phyloP scores from a whole-genome alignment of 2,888 invertebrate species.

The Lasioglossum figueresi region DNA sequence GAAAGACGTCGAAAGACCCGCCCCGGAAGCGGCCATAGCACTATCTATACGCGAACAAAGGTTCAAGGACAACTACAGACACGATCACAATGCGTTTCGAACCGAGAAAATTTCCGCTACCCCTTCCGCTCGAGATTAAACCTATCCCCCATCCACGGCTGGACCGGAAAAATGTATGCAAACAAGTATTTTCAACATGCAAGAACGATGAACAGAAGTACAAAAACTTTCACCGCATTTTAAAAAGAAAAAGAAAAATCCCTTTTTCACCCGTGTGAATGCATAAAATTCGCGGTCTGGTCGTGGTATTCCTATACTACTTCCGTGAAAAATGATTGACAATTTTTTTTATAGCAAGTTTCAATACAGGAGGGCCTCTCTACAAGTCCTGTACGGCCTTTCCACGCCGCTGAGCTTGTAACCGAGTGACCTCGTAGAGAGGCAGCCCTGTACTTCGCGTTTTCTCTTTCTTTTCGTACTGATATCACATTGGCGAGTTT shows the following conservation, averaged over 20 bases:
- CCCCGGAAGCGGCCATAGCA: conserved; percentile 32
- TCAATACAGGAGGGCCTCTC: neutral
- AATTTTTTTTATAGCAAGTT: neutral
- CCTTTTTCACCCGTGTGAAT: neutral
- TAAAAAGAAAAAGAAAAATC: neutral
- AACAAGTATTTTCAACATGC: neutral
- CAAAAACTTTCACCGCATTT: neutral
- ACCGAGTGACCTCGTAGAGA: neutral
- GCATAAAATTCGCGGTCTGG: neutral
- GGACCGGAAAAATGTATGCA: neutral
- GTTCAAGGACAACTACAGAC: neutral
- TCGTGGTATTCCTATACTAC: neutral
- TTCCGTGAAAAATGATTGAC: neutral
- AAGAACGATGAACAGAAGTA: neutral
- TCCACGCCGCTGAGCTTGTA: neutral
- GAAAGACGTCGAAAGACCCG: conserved; percentile 43
- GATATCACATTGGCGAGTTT: conserved; percentile 5
- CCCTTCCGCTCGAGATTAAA: neutral
- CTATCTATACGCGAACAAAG: neutral
- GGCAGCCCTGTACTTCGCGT: neutral
- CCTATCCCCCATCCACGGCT: neutral
- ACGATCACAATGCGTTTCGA: conserved; percentile 8
- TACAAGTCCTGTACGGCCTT: neutral
- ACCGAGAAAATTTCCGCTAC: neutral
- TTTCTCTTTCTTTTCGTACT: neutral